Conservation (phyloP, 2,797 vertebrate species). For the Sciaenops ocellatus region DNA sequence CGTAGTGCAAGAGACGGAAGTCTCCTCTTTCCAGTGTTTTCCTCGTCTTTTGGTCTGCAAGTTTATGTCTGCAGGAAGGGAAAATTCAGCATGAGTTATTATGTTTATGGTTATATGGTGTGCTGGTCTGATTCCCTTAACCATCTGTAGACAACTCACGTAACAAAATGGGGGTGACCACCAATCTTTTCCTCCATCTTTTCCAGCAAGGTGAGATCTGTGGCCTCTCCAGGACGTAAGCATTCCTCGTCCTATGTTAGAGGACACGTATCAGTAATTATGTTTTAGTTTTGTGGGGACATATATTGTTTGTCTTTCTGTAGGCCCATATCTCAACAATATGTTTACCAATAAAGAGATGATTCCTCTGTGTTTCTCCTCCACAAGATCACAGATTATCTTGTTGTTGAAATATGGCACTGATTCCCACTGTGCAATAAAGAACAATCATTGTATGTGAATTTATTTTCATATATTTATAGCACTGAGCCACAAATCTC, state of each 20-base stretch:
- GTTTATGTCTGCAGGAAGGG: slow-evolving; percentile 88
- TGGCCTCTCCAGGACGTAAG: slow-evolving; percentile 92
- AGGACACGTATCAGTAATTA: neutral
- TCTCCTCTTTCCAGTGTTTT: slow-evolving; percentile 93
- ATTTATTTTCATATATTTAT: neutral
- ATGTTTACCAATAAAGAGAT: slow-evolving; percentile 85
- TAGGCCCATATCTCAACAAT: neutral
- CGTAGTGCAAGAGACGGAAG: slow-evolving; percentile 94
- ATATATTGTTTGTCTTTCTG: neutral
- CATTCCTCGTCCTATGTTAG: slow-evolving; percentile 93
- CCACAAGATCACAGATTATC: slow-evolving; percentile 96
- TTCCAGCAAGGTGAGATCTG: slow-evolving; percentile 94
- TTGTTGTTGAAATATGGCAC: slow-evolving; percentile 98
- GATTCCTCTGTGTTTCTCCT: slow-evolving; percentile 95
- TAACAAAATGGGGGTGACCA: slow-evolving; percentile 93
- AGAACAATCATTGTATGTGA: neutral
- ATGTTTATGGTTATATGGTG: neutral
- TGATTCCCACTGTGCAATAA: slow-evolving; percentile 90
- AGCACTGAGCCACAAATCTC: neutral
- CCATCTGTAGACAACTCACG: slow-evolving; percentile 79
- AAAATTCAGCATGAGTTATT: neutral
- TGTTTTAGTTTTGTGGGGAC: neutral
- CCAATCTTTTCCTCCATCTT: slow-evolving; percentile 94
- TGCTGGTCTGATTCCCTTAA: neutral
- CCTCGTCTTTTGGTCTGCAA: slow-evolving; percentile 90